Evolutionary conservation across 2,797 vertebrate genomes (phyloP), one percentile per base, ranked within the genome.

Genomic region (Ptychobarbus kaznakovi): DNA sequence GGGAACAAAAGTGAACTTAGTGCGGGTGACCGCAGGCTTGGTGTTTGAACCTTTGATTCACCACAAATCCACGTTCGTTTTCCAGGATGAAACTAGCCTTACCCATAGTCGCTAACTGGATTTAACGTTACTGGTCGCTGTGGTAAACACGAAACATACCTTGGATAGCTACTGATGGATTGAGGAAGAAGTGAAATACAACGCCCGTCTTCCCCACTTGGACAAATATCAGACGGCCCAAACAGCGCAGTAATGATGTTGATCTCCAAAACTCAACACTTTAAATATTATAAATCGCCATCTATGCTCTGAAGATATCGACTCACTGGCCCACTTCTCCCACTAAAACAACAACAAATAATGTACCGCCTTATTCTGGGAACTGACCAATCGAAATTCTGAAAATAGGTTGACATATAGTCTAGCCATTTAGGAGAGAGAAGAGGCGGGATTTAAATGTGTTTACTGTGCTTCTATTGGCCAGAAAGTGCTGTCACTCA

Each of bases 301-400:
- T 42, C 3, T 58, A 74, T 85, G 83, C 90, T 84, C 90, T 84
- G 90, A 94, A 95, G 92, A 94, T 94, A 94, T 94, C 94, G 90
- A 90, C 93, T 32, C 32, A 32, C 32, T 84, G 75, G 9, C 68
- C 87, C 51, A 89, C 75, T 90, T 89, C 9, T 86, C 88, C 78
- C 73, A 89, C 88, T 88, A 93, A 92, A 94, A 90, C 88, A 91
- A 95, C 93, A 95, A 95, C 93, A 95, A 91, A 92, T 16, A 6
- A 44, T 15, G 78, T 12, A 68, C 73, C 56, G 76, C 89, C 92
- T 89, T 63, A 88, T 90, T 74, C 3, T 5, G 3, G 4, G 22
- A 3, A 6, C 1, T 32, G 77, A 25, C 95, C 92, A 94, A 94
- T 94, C 82, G 88, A 18, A 88, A n/a, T 63, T 6, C 1, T 46